phyloP scores from a whole-genome alignment of 2,797 vertebrate species.

The Rhinoraja longicauda region DNA sequence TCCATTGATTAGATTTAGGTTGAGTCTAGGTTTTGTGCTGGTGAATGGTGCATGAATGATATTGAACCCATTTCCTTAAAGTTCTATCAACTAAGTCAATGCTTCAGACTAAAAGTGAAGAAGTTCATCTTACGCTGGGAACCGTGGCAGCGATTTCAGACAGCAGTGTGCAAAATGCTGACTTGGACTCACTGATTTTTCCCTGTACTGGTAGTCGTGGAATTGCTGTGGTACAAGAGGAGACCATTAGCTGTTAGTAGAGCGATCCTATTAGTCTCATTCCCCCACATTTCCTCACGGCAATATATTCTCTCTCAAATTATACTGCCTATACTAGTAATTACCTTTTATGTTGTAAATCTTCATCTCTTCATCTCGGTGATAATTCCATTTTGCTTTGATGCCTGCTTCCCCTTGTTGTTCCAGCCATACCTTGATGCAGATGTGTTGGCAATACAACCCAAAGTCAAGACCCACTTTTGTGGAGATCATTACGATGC shows the following conservation, averaged over 20 bases:
- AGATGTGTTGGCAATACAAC: conserved; percentile 98
- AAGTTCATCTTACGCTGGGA: neutral
- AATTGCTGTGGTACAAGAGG: too few species aligned
- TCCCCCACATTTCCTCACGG: too few species aligned
- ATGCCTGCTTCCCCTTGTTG: neutral
- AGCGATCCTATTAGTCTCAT: too few species aligned
- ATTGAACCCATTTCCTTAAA: neutral
- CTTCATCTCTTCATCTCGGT: neutral
- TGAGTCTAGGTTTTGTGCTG: too few species aligned
- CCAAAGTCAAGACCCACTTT: conserved; percentile 93
- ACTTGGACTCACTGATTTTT: neutral
- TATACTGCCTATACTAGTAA: too few species aligned
- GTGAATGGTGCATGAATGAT: neutral
- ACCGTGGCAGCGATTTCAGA: neutral
- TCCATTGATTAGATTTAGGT: too few species aligned
- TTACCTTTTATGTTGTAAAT: too few species aligned
- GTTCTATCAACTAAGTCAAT: neutral
- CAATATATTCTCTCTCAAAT: too few species aligned
- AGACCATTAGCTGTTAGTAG: too few species aligned
- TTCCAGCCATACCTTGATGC: conserved; percentile 82
- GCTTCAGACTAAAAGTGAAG: neutral
- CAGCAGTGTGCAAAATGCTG: too few species aligned
- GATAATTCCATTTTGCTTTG: neutral
- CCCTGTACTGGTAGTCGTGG: too few species aligned
- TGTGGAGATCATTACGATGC: conserved; percentile 87